A percentile compares a stretch with the other conserved stretches of the same genome.
Conservation (phyloP, 2,888 invertebrate genomes). For the Clostera curtula region DNA sequence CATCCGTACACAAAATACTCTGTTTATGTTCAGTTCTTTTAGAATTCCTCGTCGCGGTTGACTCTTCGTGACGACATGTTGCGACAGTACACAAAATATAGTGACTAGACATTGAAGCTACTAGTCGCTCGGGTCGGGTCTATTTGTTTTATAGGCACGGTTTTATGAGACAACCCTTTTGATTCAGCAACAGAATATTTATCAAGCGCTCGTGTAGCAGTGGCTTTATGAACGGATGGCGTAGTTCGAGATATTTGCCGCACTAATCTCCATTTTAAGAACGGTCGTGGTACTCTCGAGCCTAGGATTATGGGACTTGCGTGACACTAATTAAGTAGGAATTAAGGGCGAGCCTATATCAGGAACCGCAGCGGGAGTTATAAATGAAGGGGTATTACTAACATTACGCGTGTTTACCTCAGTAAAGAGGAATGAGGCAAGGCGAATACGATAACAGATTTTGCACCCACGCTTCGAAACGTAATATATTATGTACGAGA, state of each 20-base stretch:
- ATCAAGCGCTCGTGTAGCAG: conserved; percentile 29
- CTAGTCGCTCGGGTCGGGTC: too few relatives aligned
- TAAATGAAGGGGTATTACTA: conserved; percentile 73
- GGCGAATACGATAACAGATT: conserved; percentile 25
- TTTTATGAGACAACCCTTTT: conserved; percentile 17
- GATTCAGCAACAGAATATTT: conserved; percentile 17
- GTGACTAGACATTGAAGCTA: conserved; percentile 45
- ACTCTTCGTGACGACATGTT: conserved; percentile 65
- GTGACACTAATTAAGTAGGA: conserved; percentile 74
- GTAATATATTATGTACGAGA: conserved; percentile 12
- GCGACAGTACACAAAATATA: conserved; percentile 56
- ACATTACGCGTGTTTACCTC: conserved; percentile 58
- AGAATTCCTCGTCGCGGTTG: conserved; percentile 63
- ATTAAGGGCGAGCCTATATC: conserved; percentile 71
- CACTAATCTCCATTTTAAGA: conserved; percentile 75
- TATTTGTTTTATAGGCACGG: too few relatives aligned
- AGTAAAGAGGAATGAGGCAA: conserved; percentile 34
- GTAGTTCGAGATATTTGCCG: conserved; percentile 69
- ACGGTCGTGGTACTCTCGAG: conserved; percentile 67
- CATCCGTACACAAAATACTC: conserved; percentile 71
- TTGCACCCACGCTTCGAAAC: conserved; percentile 10
- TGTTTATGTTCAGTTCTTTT: conserved; percentile 68
- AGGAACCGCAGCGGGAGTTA: conserved; percentile 68
- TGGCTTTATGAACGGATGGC: conserved; percentile 60
- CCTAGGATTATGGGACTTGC: conserved; percentile 74